Evolutionary conservation across 2,113 vertebrate genomes (phyloP).

Genomic region (Zapornia atra): DNA sequence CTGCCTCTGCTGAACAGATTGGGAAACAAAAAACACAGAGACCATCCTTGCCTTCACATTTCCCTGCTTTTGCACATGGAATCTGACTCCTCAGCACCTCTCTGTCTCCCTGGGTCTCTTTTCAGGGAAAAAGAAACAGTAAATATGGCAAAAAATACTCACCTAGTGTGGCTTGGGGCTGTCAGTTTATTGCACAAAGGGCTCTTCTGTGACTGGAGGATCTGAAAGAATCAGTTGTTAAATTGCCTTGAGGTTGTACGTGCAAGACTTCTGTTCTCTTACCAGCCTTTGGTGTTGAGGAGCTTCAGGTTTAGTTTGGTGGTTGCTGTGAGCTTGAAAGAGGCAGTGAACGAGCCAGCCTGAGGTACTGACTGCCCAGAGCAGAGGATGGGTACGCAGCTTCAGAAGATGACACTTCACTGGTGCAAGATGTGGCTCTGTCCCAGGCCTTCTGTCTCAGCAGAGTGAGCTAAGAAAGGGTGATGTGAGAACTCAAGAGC

Average conservation of each 20-base stretch:
- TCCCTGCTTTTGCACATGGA: rapidly evolving
- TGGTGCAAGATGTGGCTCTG: background rate
- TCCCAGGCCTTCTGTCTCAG: rapidly evolving
- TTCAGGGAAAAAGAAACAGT: background rate
- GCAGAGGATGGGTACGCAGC: rapidly evolving
- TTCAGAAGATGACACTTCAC: rapidly evolving
- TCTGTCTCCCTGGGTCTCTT: background rate
- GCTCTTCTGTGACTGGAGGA: rapidly evolving
- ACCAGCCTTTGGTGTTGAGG: background rate
- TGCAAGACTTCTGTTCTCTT: no score
- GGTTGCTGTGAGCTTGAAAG: background rate
- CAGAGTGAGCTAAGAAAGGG: rapidly evolving
- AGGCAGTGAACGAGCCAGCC: background rate
- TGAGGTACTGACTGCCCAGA: rapidly evolving
- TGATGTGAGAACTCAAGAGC: rapidly evolving
- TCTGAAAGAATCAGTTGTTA: background rate
- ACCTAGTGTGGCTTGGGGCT: background rate
- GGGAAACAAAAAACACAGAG: no score
- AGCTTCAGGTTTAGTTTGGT: background rate
- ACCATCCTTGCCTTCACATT: rapidly evolving
- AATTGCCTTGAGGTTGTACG: rapidly evolving
- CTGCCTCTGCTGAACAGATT: background rate
- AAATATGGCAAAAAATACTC: background rate
- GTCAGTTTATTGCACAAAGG: rapidly evolving
- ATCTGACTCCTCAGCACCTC: background rate